Conservation (phyloP, 2,888 invertebrate genomes). For the Tanypteryx hageni region DNA sequence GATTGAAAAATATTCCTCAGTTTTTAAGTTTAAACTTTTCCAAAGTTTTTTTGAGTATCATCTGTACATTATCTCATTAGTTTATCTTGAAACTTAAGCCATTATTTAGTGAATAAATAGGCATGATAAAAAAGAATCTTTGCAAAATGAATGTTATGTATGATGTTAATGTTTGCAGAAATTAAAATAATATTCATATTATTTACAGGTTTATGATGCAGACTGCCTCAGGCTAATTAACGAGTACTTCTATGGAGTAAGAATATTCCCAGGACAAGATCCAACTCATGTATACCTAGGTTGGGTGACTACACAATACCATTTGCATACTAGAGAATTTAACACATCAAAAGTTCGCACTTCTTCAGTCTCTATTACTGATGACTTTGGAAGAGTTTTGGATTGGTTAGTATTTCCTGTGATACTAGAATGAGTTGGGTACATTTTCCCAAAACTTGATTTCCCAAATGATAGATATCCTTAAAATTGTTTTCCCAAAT, state of each 20-base stretch:
- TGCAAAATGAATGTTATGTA: not conserved
- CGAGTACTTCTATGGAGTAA: conserved; percentile 95
- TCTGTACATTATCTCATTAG: too few relatives aligned
- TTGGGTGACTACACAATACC: conserved; percentile 99
- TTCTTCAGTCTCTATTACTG: conserved; percentile 87
- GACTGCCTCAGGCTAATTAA: conserved; percentile 95
- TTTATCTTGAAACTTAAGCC: not conserved
- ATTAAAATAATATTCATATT: too few relatives aligned
- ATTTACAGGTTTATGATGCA: conserved; percentile 81
- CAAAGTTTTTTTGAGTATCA: not conserved
- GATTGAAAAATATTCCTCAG: not conserved
- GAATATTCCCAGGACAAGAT: conserved; percentile 96
- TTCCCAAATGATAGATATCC: too few relatives aligned
- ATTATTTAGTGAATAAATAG: not conserved
- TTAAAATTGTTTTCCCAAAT: too few relatives aligned
- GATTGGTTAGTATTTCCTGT: conserved; percentile 80
- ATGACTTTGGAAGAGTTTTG: conserved; percentile 86
- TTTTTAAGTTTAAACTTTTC: not conserved
- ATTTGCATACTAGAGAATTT: conserved; percentile 92
- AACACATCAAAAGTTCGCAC: conserved; percentile 91
- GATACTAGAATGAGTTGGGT: conserved; percentile 1
- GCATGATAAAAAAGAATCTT: not conserved
- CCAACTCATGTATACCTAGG: conserved; percentile 97
- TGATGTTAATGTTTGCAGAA: not conserved
- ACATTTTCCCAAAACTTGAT: conserved; percentile 45